Evolutionary conservation across 1,140 invertebrate genomes (phyloP).

Genomic region (Tetramorium alpestre): DNA sequence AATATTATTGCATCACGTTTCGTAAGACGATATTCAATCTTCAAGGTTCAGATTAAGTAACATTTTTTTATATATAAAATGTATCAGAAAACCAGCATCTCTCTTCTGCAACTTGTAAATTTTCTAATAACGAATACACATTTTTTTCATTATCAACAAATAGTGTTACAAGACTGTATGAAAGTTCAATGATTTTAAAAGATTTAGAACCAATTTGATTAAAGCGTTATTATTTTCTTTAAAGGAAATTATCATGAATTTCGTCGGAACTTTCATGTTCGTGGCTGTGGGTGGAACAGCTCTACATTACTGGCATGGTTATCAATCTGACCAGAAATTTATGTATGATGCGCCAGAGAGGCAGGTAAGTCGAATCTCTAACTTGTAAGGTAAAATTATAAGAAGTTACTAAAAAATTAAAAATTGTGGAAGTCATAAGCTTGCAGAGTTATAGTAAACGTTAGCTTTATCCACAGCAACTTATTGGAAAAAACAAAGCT

Average conservation of each 20-base stretch:
- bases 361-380: slow-evolving; percentile 85
- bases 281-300: slow-evolving; percentile 93
- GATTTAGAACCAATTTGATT: background rate
- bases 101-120: background rate
- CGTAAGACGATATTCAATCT: background rate
- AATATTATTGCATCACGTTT: background rate
- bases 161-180: background rate
- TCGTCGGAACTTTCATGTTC: slow-evolving; percentile 93
- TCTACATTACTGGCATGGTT: slow-evolving; percentile 95
- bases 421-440: background rate
- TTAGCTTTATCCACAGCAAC: too few relatives aligned
- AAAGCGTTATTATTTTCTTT: slow-evolving; percentile 69
- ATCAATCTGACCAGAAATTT: slow-evolving; percentile 91
- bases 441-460: too few relatives aligned
- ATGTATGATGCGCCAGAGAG: slow-evolving; percentile 89
- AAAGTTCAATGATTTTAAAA: background rate
- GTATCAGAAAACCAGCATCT: background rate
- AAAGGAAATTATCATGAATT: slow-evolving; percentile 95
- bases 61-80: background rate
- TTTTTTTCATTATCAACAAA: background rate
- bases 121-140: background rate
- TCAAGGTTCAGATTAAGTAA: background rate
- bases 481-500: too few relatives aligned
- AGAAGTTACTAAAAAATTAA: background rate
- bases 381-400: background rate